A percentile compares a stretch with the other conserved stretches of the same genome.
Conservation (phyloP, 2,113 vertebrate species). For the Otocyon megalotis region DNA sequence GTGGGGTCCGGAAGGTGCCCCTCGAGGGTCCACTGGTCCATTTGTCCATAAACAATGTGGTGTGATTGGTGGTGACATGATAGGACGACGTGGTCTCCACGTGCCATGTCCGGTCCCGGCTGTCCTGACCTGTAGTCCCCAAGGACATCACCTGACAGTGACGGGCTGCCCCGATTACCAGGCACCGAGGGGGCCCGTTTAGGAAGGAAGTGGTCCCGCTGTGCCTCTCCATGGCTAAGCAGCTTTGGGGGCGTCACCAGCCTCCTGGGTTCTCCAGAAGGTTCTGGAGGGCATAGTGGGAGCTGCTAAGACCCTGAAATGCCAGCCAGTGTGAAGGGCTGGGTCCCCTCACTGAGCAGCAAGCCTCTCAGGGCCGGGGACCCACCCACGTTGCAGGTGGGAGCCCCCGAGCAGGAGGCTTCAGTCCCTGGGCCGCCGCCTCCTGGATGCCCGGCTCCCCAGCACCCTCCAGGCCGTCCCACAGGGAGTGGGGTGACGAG, state of each 20-base stretch:
- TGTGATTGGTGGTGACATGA: not conserved
- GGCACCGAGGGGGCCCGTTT: accelerated
- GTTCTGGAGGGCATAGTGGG: not conserved
- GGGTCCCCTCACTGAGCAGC: not conserved
- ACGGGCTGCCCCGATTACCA: no score
- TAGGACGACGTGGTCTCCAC: not conserved
- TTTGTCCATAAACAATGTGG: not conserved
- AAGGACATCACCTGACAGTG: no score
- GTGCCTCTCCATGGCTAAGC: accelerated
- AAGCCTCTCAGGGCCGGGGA: not conserved
- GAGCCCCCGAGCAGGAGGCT: accelerated
- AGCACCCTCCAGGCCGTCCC: no score
- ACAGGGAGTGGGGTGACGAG: not conserved
- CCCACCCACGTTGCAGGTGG: accelerated
- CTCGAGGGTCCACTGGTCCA: accelerated
- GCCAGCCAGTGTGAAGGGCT: accelerated
- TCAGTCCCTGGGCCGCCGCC: not conserved
- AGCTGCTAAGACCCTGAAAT: accelerated
- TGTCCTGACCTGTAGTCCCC: accelerated
- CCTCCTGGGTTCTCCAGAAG: not conserved
- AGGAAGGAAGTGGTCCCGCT: accelerated
- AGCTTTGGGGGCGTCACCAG: not conserved
- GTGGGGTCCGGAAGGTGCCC: not conserved
- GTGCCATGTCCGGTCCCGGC: no score
- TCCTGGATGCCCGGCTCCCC: accelerated